Base-by-base conservation (phyloP, 2,888 invertebrate genomes). In the Mechanitis mazaeus region DNA sequence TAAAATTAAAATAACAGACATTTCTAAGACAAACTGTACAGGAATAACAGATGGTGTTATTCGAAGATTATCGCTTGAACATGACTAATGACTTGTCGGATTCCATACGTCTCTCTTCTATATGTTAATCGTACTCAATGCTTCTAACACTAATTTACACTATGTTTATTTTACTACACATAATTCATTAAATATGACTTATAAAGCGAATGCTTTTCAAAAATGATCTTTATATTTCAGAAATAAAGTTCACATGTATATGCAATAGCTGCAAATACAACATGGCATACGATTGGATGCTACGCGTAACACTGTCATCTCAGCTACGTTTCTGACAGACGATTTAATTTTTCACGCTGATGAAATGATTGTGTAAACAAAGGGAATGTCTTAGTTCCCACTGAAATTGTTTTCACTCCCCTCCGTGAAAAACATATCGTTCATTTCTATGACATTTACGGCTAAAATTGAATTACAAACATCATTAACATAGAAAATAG, bases 301-400 rank as follows among this genome's bases (percentile, higher is more conserved):
- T 81, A 76, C 77, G 76, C 77, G 77, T 77, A 77, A 77, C 75
- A 77, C 78, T 86, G 86, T 85, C 87, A 84, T 85, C 84, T 85
- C 75, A 75, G 72, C 70, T 73, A 68, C 72, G 71, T 69, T 71
- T 72, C 71, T 77, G 83, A 80, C 83, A 80, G 79, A 77, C 74
- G 79, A 84, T 83, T 83, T 81, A 83, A 88, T 88, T 87, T 86
- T 85, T 88, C 87, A 85, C 83, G 70, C 75, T 80, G 80, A 80
- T 72, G 78, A 72, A 76, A 76, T 35, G 59, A 75, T 77, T 79
- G 77, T 76, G 80, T 83, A 84, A 85, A 86, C 81, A 84, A 72
- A 72, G 75, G 80, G 79, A 77, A 76, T 75, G 76, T 75, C 71
- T 73, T 47, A 47, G 58, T 62, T 79, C 76, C 75, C 78, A 79